phyloP scores from a whole-genome alignment of 2,888 invertebrate species.

The Sericinus montela region DNA sequence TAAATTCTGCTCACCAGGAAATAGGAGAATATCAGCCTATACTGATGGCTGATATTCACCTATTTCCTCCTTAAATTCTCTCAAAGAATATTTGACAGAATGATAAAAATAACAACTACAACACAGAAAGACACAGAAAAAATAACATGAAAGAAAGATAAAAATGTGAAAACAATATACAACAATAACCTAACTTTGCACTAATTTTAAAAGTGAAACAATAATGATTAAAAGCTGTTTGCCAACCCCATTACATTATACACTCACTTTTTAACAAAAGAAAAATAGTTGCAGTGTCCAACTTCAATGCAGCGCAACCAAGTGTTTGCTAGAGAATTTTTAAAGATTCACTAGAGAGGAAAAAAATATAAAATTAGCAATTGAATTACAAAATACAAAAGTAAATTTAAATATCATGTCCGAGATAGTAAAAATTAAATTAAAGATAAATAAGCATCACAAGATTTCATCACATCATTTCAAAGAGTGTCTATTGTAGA shows the following conservation, averaged over 20 bases:
- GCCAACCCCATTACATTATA: constrained; percentile 25
- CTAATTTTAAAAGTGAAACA: background rate
- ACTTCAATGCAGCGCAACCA: constrained; percentile 41
- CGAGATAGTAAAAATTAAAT: background rate
- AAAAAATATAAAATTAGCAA: constrained; percentile 34
- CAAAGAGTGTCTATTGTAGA: too few relatives aligned
- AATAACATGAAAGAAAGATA: too few relatives aligned
- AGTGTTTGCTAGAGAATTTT: constrained; percentile 43
- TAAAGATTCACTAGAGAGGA: constrained; percentile 45
- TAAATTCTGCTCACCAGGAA: too few relatives aligned
- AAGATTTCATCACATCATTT: too few relatives aligned
- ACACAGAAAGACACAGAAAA: too few relatives aligned
- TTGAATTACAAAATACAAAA: background rate
- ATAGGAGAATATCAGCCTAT: too few relatives aligned
- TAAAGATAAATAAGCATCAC: too few relatives aligned
- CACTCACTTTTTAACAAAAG: constrained; percentile 41
- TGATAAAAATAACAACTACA: too few relatives aligned
- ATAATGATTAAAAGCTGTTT: constrained; percentile 29
- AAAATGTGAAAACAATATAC: too few relatives aligned
- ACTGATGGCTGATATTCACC: too few relatives aligned
- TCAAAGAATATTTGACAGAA: too few relatives aligned
- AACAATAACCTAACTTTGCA: background rate
- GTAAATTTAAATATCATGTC: background rate
- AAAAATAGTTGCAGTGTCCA: constrained; percentile 33
- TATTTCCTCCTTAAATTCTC: too few relatives aligned